phyloP scores from a whole-genome alignment of 2,113 vertebrate genomes.

The Microcebus lehilahytsara region DNA sequence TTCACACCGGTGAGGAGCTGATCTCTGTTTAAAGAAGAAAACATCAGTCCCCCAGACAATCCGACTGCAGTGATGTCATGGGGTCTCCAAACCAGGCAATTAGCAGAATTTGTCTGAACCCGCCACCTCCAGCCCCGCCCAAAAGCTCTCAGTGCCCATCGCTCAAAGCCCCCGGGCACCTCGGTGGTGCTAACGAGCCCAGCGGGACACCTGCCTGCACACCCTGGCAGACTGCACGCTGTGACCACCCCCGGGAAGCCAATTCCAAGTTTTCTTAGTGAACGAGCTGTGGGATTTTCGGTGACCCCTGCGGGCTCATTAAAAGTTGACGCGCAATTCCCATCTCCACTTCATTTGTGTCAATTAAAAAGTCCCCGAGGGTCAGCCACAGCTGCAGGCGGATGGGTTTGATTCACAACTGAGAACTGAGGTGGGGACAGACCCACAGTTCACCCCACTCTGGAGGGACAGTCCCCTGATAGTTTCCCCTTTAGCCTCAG shows the following conservation, averaged over 20 bases:
- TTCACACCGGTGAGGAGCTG: too few species aligned
- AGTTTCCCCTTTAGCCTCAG: neutral
- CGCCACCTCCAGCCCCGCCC: neutral
- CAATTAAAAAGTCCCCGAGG: neutral
- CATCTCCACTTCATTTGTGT: neutral
- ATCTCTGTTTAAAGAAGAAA: too few species aligned
- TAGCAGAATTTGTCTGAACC: neutral
- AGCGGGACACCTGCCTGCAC: neutral
- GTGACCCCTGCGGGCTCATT: constrained; percentile 14
- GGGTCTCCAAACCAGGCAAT: neutral
- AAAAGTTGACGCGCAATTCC: constrained; percentile 23
- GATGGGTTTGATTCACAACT: neutral
- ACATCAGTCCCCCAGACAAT: neutral
- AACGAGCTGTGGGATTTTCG: neutral
- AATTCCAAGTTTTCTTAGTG: constrained; percentile 27
- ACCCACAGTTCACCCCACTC: neutral
- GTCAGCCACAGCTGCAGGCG: neutral
- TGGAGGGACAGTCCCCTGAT: neutral
- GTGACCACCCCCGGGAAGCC: neutral
- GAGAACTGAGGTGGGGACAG: neutral
- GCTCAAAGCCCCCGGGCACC: neutral
- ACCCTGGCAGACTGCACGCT: neutral
- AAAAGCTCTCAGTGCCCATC: neutral
- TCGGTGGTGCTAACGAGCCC: neutral
- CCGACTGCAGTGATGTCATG: neutral